Base-by-base conservation (phyloP, 2,888 invertebrate genomes). In the Pseudeuparius sepicola region DNA sequence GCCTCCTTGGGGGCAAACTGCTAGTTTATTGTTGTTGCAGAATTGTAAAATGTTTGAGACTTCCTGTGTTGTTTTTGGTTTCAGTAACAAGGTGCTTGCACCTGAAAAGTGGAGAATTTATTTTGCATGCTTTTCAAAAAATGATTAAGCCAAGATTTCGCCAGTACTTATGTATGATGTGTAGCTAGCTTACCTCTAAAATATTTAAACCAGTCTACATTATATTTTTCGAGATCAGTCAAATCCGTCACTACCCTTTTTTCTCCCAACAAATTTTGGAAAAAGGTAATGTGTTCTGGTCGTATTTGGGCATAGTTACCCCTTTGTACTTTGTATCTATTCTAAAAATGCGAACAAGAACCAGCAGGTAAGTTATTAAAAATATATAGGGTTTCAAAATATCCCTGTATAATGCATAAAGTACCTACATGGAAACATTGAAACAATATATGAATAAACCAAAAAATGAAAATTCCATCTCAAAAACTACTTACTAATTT, bases 1-100 rank as follows among this genome's bases (percentile, higher is more conserved):
- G 9, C 93, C 93, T 18, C 88, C 88, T 62, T 93, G 90, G 1
- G 94, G 90, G 53, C 90, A 90, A 7, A 98, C 81, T 1, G 97
- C 94, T 34, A 98, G 60, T 24, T 69, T 71, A 35, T 76, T 72
- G 6, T 77, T 67, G 58, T 88, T 80, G 63, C 97, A 97, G 59
- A 88, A 83, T 34, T 72, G 68, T 40, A 98, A 60, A 39, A 98
- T 82, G 44, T 73, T 67, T 0, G 93, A 86, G 1, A 97, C 79
- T 64, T 98, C 87, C 44, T 81, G 72, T 0, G 89, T 84, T 5
- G 73, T 78, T 54, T 77, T 84, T 2, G 97, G 97, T 55, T 82
- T 82, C 20, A 98, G 59, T 1, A 94, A 82, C 24, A 93, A 60
- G 52, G 73, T 70, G 47, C 92, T 87, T 46, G 71, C 70, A 25